Base-by-base conservation (phyloP, 2,888 invertebrate genomes). In the Noctua pronuba region DNA sequence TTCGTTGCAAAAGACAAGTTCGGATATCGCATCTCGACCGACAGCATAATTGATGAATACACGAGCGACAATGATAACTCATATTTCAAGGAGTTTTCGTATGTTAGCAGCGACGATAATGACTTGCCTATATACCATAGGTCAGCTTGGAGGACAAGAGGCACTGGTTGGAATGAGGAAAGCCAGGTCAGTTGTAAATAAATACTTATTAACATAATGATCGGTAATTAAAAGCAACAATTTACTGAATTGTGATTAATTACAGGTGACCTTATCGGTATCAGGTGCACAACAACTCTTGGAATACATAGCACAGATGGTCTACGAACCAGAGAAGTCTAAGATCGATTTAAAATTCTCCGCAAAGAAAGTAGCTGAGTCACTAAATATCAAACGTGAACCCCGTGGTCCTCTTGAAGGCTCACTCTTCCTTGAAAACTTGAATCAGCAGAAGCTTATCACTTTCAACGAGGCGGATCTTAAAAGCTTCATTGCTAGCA, bases 331-430 rank as follows among this genome's bases (percentile, higher is more conserved):
- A 38, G 73, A 80, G 6, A 88, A 89, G 67, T 88, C 90, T n/a
- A 87, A 92, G 38, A 64, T 88, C 3, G 85, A 93, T 67, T 94
- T 95, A 80, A 95, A 94, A 79, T 97, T 94, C 91, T 95, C 97
- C 1, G 97, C 97, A 38, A 96, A 97, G 72, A 96, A 97, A 82
- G 96, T 98, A 62, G 95, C 97, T 28, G 93, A 97, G 69, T 92
- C 97, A 84, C 93, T 98, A 60, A 97, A 97, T 78, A 96, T 98
- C 83, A 92, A 97, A 88, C 93, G 93, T n/a, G 93, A 97, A 6
- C 92, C 96, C 65, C 90, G 94, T 16, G 95, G 97, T 83, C 97
- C 97, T 82, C 89, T 98, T 0, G 98, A 98, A 95, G 97, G 97
- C 24, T 94, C 96, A 52, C 58, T 97, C 31, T 94, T 95, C 75